Base-by-base conservation (phyloP, 1,140 invertebrate genomes). In the Procambarus clarkii region DNA sequence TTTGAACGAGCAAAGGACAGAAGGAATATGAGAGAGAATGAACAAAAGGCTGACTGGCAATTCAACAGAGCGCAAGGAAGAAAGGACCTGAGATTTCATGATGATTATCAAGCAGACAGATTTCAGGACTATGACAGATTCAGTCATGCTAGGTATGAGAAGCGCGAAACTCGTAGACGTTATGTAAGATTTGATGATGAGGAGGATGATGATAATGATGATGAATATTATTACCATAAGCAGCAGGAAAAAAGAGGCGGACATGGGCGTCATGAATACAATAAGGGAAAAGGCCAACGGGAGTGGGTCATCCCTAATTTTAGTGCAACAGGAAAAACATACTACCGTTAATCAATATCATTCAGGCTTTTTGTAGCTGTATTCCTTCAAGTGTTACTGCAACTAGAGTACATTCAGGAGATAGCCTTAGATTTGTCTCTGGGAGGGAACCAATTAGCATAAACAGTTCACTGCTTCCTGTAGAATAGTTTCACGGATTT, bases 101-200 rank as follows among this genome's bases (percentile, higher is more conserved):
- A 60, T 58, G 74, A 88, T 34, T 50, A 69, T 64, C 13, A 60
- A 13, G 69, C 64, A 77, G 34, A 88, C 54, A 46, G 69, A 85
- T 1, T 83, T 11, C 60, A 82, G 13, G 86, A 76, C 34, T 74
- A 86, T 24, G 92, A 82, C 54, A 83, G 44, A 34, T 54, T 60
- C 71, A 79, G 80, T n/a, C 87, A 80, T 54, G 46, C 77, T 76
- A 86, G 48, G 54, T 84, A 87, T 69, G 85, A 86, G 44, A 83
- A 82, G 50, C 71, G 81, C 8, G 45, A 86, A 13, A 82, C 83
- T 24, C 78, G 83, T 80, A 80, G 92, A 21, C 92, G 87, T 24
- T 88, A 92, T 34, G 92, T 90, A 44, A 86, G 88, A 58, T 88
- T 90, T 74, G 78, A 89, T 18, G 87, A 92, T 76, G 92, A 92